Base-by-base conservation (phyloP, 35 echinoderm and acorn worm genomes). In the Amphiura filiformis region DNA sequence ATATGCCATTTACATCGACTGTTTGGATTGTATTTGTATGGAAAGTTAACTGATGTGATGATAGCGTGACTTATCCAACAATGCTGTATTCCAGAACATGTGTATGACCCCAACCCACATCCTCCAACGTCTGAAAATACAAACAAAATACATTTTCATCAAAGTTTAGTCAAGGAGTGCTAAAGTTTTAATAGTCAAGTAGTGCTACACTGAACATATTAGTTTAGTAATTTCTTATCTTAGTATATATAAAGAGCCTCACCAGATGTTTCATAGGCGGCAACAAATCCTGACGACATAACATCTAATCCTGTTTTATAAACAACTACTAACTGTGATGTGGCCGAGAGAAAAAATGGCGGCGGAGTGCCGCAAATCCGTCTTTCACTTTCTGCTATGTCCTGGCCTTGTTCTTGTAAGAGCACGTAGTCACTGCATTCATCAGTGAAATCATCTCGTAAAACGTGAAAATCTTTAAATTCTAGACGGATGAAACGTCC, bases 11-110 rank as follows among this genome's bases (percentile, higher is more conserved):
- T 84, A 75, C 83, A 94, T 33, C 78, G 75, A 18, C 64, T 36
- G 49, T 85, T 84, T 5, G 88, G 33, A 15, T 57, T 37, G 78
- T 86, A 91, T 32, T 18, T 22, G 31, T 47, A 30, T 7, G 95
- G 95, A 61, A 91, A 93, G 61, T 91, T 94, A 38, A 86, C 76
- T 26, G 92, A 91, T 12, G 89, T 76, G 0, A 97, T 34, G 5
- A 93, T 47, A 37, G 91, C 94, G 26, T 78, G 49, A 26, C 87
- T 38, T 35, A 76, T 39, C 12, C 33, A 7, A 40, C 94, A 97
- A 32, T 38, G 23, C 33, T 83, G 49, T 12, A 38, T 38, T 31
- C 56, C 61, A 0, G 65, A 35, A 52, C 84, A 90, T 35, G 64
- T 84, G n/a, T 84, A 39, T 0, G 76, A 36, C 12, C 93, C 93